A percentile compares a stretch with the other conserved stretches of the same genome.
These are phyloP conservation scores for Ischnus inquisitorius DNA, from an alignment of 2,888 invertebrate genomes.

Conservation along the genomic window DNA sequence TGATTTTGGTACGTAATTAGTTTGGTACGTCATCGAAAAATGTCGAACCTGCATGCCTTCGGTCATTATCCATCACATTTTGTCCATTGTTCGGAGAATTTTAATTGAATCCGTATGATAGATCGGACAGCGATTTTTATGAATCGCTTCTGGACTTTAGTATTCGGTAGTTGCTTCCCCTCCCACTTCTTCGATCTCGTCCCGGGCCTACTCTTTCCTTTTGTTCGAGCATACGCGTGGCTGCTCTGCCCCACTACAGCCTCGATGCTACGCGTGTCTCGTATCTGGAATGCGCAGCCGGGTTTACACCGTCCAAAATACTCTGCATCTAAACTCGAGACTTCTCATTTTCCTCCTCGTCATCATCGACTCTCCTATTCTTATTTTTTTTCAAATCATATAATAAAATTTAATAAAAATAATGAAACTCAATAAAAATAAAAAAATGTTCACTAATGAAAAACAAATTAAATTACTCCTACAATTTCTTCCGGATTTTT, in stretches of 20 bases:
- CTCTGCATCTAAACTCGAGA: slow-evolving; percentile 52
- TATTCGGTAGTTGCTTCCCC: slow-evolving; percentile 33
- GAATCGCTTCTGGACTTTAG: neutral
- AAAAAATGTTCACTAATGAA: no score
- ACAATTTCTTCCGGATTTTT: no score
- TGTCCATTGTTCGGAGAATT: neutral
- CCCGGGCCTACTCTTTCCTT: slow-evolving; percentile 25
- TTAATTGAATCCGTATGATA: neutral
- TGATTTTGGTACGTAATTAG: no score
- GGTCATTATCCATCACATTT: neutral
- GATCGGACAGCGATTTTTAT: neutral
- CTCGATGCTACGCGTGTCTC: slow-evolving; percentile 53
- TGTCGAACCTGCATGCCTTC: no score
- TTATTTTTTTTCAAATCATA: neutral
- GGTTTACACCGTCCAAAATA: slow-evolving; percentile 65
- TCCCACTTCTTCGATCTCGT: slow-evolving; percentile 54
- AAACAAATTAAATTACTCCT: no score
- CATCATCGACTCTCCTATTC: neutral
- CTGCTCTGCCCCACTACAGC: slow-evolving; percentile 66
- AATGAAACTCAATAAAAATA: no score
- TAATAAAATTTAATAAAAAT: no score
- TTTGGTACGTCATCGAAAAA: no score
- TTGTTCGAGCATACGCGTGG: slow-evolving; percentile 69
- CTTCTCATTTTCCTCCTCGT: slow-evolving; percentile 34
- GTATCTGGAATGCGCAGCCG: slow-evolving; percentile 75